Base-by-base conservation (phyloP, 2,888 invertebrate species). In the Helobdella robusta region DNA sequence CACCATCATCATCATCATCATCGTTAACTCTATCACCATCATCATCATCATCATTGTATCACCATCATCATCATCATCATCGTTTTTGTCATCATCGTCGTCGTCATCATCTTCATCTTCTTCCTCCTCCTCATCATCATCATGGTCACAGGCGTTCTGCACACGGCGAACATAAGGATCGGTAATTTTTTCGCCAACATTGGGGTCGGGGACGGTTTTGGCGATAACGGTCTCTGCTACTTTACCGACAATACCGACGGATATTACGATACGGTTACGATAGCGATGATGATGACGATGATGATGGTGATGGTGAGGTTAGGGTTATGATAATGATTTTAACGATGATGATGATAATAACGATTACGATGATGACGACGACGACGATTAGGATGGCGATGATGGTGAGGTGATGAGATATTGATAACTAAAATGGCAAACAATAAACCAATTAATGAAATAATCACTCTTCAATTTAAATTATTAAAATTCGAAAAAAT, bases 171-270 rank as follows among this genome's bases (percentile, higher is more conserved):
- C 56, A 56, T 56, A 28, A 56, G 56, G 18, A n/a, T 56, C 6
- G 56, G 56, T n/a, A 56, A 30, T 18, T 25, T 25, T 32, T 56
- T 56, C 56, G 56, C 28, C 4, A 32, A 56, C 56, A 25, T n/a
- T 5, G 56, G 56, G 1, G 32, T 30, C 3, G 32, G 56, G 5
- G 32, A 25, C 2, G 32, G 32, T 25, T 56, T 56, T 32, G 56
- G n/a, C 1, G 28, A 28, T n/a, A 56, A 56, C 30, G 4, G 30
- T 8, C 28, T 56, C 18, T 56, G 56, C 30, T 56, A 56, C 56
- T 56, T 56, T 32, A 56, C 56, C 2, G 56, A 56, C 28, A 28
- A 56, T n/a, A 30, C 56, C 32, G n/a, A n/a, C 4, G 32, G 28
- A 30, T 25, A 25, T 28, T 56, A 2, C 23, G 6, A 28, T n/a